These are phyloP conservation scores for Circaetus cinerascens DNA, from an alignment of 2,113 vertebrate genomes.

Conservation along the genomic window DNA sequence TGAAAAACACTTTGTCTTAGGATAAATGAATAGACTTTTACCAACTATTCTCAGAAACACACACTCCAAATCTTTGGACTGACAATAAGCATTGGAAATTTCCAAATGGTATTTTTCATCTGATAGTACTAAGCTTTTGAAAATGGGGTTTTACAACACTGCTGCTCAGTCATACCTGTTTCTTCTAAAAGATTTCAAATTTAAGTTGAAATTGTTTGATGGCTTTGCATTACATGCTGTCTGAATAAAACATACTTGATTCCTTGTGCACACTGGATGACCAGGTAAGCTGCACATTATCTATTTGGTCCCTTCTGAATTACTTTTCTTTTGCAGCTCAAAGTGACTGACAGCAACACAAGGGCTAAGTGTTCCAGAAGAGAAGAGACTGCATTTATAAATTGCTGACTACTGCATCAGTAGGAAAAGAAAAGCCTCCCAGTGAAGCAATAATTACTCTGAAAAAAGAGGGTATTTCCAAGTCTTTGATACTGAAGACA, in stretches of 20 bases:
- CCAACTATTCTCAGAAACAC: not conserved
- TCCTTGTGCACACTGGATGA: constrained; percentile 7
- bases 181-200: not conserved
- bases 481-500: not conserved
- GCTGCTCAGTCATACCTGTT: not conserved
- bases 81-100: not conserved
- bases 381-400: not conserved
- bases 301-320: constrained; percentile 6
- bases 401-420: not conserved
- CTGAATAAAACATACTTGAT: constrained; percentile 57
- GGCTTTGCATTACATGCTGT: not conserved
- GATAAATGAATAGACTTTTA: constrained; percentile 3
- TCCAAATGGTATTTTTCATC: constrained; percentile 4
- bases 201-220: constrained; percentile 12
- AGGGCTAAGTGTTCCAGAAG: not conserved
- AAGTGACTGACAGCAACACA: not conserved
- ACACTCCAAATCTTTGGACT: not conserved
- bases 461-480: not conserved
- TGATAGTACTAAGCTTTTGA: constrained; percentile 17
- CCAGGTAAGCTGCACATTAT: constrained; percentile 10
- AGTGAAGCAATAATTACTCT: not conserved
- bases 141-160: constrained; percentile 5
- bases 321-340: constrained; percentile 43
- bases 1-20: not conserved
- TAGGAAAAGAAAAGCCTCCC: constrained; percentile 10